phyloP scores from a whole-genome alignment of 2,113 vertebrate genomes.

The Tetrao urogallus region DNA sequence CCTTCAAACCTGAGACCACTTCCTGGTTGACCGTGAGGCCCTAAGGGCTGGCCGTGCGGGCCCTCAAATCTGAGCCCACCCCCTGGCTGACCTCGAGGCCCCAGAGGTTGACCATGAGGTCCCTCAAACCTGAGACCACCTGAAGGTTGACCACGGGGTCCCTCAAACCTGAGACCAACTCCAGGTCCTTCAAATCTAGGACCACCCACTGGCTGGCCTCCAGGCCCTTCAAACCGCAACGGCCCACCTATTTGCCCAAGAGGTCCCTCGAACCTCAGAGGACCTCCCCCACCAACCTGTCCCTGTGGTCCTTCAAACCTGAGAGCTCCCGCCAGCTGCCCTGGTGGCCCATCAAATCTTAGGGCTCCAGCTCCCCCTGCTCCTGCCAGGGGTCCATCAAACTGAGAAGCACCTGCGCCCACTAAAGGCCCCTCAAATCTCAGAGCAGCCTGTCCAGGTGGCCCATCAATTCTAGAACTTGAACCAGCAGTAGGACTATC shows the following conservation, averaged over 20 bases:
- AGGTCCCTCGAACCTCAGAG: slow-evolving; percentile 85
- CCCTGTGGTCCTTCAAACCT: slow-evolving; percentile 80
- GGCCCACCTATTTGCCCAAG: slow-evolving; percentile 79
- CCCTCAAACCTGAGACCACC: slow-evolving; percentile 87
- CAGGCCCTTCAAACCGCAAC: slow-evolving; percentile 84
- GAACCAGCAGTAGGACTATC: slow-evolving; percentile 80
- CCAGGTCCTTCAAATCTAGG: slow-evolving; percentile 84
- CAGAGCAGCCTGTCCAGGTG: slow-evolving; percentile 75
- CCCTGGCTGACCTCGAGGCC: slow-evolving; percentile 80
- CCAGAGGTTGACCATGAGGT: slow-evolving; percentile 80
- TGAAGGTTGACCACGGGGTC: slow-evolving; percentile 80
- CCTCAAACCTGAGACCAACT: slow-evolving; percentile 84
- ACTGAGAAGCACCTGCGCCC: slow-evolving; percentile 74
- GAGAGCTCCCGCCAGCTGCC: slow-evolving; percentile 76
- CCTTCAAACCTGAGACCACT: slow-evolving; percentile 85
- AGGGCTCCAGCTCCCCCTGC: slow-evolving; percentile 78
- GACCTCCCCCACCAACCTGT: slow-evolving; percentile 70
- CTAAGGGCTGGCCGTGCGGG: slow-evolving; percentile 82
- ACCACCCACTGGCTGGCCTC: slow-evolving; percentile 79
- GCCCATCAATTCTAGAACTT: slow-evolving; percentile 82
- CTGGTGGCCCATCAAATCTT: slow-evolving; percentile 83
- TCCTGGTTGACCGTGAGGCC: slow-evolving; percentile 82
- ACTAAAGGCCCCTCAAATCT: slow-evolving; percentile 85
- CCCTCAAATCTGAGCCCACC: slow-evolving; percentile 85
- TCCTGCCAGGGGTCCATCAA: slow-evolving; percentile 82